Conservation (phyloP, 2,113 vertebrate genomes). For the Myotis brandtii region DNA sequence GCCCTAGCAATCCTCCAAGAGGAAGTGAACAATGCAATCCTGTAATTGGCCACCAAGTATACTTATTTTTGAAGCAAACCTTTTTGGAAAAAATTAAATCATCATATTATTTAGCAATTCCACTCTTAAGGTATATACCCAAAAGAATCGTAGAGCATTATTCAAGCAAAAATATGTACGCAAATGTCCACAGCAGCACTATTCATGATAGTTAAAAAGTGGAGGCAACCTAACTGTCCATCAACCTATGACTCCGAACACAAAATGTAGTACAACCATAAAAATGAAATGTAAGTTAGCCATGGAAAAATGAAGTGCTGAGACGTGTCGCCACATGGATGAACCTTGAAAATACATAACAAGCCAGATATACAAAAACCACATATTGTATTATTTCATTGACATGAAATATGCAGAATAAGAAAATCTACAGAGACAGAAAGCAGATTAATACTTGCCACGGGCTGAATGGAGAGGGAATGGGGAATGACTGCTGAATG, state of each 20-base stretch:
- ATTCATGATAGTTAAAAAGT: neutral
- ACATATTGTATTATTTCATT: neutral
- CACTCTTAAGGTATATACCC: neutral
- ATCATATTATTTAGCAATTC: neutral
- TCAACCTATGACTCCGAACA: neutral
- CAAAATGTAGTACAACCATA: neutral
- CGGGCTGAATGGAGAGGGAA: neutral
- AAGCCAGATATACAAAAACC: neutral
- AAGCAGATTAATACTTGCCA: neutral
- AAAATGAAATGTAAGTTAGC: neutral
- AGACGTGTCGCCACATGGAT: neutral
- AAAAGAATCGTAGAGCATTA: neutral
- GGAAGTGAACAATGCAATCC: neutral
- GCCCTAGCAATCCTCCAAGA: neutral
- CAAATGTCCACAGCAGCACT: neutral
- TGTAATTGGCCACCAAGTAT: neutral
- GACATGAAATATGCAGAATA: conserved; percentile 5
- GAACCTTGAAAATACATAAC: neutral
- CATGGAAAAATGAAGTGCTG: neutral
- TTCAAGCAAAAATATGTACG: neutral
- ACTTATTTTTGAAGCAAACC: neutral
- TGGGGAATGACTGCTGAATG: neutral
- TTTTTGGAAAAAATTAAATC: neutral
- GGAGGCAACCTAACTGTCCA: neutral
- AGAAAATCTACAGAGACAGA: neutral